Base-by-base conservation (phyloP, 1,140 invertebrate genomes). In the Bombus cullumanus region DNA sequence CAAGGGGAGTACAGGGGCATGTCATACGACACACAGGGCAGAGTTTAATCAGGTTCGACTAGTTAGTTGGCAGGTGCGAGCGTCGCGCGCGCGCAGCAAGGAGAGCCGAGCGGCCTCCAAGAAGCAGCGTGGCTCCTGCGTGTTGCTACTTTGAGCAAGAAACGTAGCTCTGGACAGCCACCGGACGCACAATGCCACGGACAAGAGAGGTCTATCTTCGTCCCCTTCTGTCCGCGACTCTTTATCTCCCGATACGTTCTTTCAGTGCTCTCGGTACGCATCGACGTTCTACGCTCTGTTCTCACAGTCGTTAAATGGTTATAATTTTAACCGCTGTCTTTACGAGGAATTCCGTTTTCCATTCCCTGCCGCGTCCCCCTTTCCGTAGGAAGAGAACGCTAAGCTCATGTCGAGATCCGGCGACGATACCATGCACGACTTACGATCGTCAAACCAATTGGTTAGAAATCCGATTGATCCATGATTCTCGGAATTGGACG, bases 31-130 rank as follows among this genome's bases (percentile, higher is more conserved):
- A 94, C 94, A 92, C 92, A 89, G 92, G 92, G 89, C 92, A 94
- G 93, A 94, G 93, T 94, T 95, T 95, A 95, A 95, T 95, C 94
- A 95, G 94, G 94, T 95, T 95, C 93, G 93, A 95, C 94, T 94
- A 94, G 94, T 94, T 95, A 94, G 93, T 93, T 92, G 93, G 93
- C 94, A 95, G 93, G 94, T 95, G 94, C 94, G 93, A 94, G 89
- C 89, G 87, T 92, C 87, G 88, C 90, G 87, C 83, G 85, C 82
- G 85, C 43, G 83, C 64, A 75, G 80, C 39, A 82, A 89, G 71
- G 81, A 89, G 86, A 72, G 86, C 69, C 87, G 79, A 88, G 78
- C 74, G 69, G 87, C 84, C 82, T 86, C 87, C 90, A 79, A 92
- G 91, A 92, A 92, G 81, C 64, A 31, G 68, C 69, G 74, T 83